Conservation (phyloP, 2,797 vertebrate species). For the Gastrophryne carolinensis region DNA sequence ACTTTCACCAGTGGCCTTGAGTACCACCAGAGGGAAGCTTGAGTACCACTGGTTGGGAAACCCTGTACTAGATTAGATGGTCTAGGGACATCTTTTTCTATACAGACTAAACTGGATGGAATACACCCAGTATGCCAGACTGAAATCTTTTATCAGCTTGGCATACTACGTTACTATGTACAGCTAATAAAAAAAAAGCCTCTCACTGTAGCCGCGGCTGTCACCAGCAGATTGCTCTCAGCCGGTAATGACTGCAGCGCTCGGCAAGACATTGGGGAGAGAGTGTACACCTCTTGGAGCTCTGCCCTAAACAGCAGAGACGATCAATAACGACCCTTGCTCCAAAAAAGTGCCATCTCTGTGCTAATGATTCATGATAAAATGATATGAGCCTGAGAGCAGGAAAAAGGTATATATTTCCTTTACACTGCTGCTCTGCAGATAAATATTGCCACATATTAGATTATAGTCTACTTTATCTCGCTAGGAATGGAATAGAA, state of each 20-base stretch:
- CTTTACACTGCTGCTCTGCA: background rate
- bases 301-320: slow-evolving; percentile 15
- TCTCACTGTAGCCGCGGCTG: too few species aligned
- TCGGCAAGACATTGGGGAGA: slow-evolving; percentile 20
- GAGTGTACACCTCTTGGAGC: background rate
- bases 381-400: background rate
- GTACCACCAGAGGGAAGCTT: too few species aligned
- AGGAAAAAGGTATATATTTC: background rate
- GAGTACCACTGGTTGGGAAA: too few species aligned
- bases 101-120: too few species aligned
- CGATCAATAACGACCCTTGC: slow-evolving; percentile 31
- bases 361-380: background rate
- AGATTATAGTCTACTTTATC: background rate
- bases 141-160: too few species aligned
- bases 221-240: background rate
- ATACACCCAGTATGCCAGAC: too few species aligned
- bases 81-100: too few species aligned
- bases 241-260: background rate
- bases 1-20: too few species aligned
- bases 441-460: background rate
- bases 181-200: too few species aligned
- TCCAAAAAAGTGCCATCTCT: slow-evolving; percentile 18
- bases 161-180: too few species aligned
- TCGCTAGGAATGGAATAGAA: background rate
- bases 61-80: too few species aligned